Conservation (phyloP, 2,797 vertebrate genomes). For the Lepus townsendii region DNA sequence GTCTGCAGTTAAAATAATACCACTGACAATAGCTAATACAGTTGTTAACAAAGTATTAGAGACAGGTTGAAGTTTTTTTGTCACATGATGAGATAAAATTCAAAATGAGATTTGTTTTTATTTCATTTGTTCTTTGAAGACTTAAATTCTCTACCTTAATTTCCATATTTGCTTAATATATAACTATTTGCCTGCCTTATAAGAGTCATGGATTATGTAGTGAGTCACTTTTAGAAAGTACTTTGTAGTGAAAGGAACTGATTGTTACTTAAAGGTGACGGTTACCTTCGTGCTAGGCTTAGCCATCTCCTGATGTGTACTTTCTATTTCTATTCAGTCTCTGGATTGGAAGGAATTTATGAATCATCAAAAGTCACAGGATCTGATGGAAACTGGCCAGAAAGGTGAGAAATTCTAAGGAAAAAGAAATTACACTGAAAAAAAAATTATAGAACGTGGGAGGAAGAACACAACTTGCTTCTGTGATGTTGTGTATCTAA, state of each 20-base stretch:
- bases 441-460: neutral
- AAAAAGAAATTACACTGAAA: constrained; percentile 60
- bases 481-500: neutral
- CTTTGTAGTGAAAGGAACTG: constrained; percentile 5
- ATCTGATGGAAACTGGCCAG: neutral
- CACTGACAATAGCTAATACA: neutral
- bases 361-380: constrained; percentile 60
- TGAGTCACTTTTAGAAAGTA: constrained; percentile 14
- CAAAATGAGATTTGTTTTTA: neutral
- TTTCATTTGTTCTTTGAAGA: neutral
- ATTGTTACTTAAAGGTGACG: constrained; percentile 15
- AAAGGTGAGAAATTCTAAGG: constrained; percentile 18
- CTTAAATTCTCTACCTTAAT: neutral
- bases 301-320: constrained; percentile 8
- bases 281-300: neutral
- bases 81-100: neutral
- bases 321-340: constrained; percentile 11
- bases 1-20: neutral
- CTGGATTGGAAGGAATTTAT: neutral
- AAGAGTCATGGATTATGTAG: neutral
- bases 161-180: neutral
- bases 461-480: neutral
- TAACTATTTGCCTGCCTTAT: neutral
- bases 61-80: neutral
- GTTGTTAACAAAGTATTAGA: neutral